Percentiles rank a stretch among this genome's conserved stretches.
These are phyloP conservation scores for Corynorhinus townsendii DNA, from an alignment of 2,113 vertebrate genomes.

Conservation along the genomic window DNA sequence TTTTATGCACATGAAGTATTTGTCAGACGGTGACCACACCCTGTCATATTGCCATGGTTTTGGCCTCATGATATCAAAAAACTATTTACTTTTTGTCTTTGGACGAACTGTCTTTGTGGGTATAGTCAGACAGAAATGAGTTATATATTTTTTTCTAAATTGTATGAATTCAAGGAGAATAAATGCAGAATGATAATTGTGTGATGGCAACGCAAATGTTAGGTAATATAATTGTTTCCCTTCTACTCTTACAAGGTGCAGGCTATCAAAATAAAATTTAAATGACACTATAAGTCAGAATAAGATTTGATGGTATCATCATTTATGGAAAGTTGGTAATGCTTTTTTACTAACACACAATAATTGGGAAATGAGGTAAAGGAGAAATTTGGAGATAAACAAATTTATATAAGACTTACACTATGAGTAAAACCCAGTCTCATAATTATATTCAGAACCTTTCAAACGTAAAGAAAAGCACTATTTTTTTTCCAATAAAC, in stretches of 20 bases:
- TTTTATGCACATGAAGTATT: conserved; percentile 4
- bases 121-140: neutral
- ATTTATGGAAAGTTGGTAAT: conserved; percentile 7
- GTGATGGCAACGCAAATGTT: neutral
- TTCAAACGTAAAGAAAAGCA: conserved; percentile 13
- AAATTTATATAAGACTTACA: conserved; percentile 1
- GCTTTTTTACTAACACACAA: neutral
- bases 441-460: neutral
- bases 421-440: conserved; percentile 12
- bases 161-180: conserved; percentile 36
- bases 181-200: neutral
- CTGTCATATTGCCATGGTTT: neutral
- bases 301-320: conserved; percentile 4
- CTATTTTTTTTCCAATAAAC: conserved; percentile 5
- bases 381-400: conserved; percentile 25
- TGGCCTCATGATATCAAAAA: neutral
- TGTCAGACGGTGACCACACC: neutral
- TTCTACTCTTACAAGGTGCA: neutral
- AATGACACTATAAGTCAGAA: neutral
- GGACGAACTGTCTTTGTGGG: neutral
- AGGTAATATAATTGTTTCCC: neutral
- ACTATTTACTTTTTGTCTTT: conserved; percentile 39
- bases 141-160: neutral
- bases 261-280: conserved; percentile 44
- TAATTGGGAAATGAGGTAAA: conserved; percentile 31